Base-by-base conservation (phyloP, 2,797 vertebrate genomes). In the Ciconia nigra region DNA sequence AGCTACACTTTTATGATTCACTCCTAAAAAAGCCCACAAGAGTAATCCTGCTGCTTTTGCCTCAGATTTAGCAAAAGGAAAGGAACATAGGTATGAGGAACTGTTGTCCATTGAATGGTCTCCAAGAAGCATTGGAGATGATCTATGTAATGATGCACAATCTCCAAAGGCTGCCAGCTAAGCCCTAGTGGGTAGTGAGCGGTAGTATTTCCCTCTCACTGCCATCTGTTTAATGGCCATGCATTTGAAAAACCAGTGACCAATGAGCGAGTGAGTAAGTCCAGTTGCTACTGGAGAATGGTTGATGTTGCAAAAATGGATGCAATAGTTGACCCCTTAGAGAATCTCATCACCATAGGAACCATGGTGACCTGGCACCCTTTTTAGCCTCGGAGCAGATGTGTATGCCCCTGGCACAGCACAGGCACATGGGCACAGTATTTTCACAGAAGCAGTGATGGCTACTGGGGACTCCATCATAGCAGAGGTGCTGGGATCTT, bases 1-100 rank as follows among this genome's bases (percentile, higher is more conserved):
- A 98, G 96, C 94, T 98, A 97, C 97, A 96, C 92, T 97, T 96
- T 92, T 96, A 89, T 96, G 95, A 93, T 87, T 95, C 66, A 83
- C 80, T 96, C 37, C 94, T 95, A 81, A 97, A 97, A 94, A 89
- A 31, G 5, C 6, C 13, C 6, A 20, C 4, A 5, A 33, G 81
- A 91, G 70, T 84, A 73, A 93, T 94, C 79, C 88, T 44, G 14
- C 39, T 76, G 13, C 28, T 89, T 93, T 83, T 88, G 46, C 42
- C 51, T 93, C 16, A 42, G 18, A 21, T 72, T 89, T 83, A 83
- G 84, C 46, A 47, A 72, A 93, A 85, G 9, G 41, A 22, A 89
- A 79, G 54, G 41, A 87, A 42, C 8, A 24, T 8, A 78, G 59
- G 46, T 55, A 24, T 29, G 49, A 84, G 52, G 63, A 90, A 42